Evolutionary conservation across 2,888 invertebrate species (phyloP).

Genomic region (Parnassius orleans): DNA sequence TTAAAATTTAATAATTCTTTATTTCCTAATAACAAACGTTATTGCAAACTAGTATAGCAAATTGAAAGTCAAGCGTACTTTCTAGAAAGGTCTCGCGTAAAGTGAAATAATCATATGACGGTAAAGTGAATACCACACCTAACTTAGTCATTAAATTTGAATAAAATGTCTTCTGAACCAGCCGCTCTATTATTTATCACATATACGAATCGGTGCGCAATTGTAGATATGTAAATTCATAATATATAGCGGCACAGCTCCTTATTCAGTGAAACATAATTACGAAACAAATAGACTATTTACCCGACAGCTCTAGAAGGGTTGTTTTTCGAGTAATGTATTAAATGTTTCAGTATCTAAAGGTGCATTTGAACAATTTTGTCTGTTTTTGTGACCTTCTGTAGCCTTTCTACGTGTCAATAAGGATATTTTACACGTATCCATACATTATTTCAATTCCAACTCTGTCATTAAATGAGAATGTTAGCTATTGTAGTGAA

Average conservation of each 20-base stretch:
- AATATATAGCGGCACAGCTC: conserved; percentile 36
- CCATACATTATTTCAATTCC: no score
- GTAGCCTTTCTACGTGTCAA: no score
- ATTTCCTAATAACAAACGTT: neutral
- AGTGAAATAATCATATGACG: conserved; percentile 1
- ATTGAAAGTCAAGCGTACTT: conserved; percentile 4
- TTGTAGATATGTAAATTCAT: conserved; percentile 49
- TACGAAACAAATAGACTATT: neutral
- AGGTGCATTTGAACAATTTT: no score
- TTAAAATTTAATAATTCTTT: neutral
- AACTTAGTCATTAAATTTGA: conserved; percentile 30
- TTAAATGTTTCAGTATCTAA: no score
- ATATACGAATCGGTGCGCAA: conserved; percentile 36
- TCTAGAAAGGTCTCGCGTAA: conserved; percentile 15
- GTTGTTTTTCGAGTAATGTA: no score
- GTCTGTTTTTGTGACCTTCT: no score
- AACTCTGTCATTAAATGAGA: no score
- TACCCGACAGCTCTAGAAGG: no score
- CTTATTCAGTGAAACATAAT: conserved; percentile 47
- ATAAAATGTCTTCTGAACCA: conserved; percentile 29
- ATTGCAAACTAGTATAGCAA: neutral
- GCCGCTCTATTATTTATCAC: conserved; percentile 56
- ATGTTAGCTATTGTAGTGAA: no score
- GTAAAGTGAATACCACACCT: conserved; percentile 8
- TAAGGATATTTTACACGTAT: no score